These are phyloP conservation scores for Ormyrus nitidulus DNA, from an alignment of 2,888 invertebrate species.

Conservation along the genomic window DNA sequence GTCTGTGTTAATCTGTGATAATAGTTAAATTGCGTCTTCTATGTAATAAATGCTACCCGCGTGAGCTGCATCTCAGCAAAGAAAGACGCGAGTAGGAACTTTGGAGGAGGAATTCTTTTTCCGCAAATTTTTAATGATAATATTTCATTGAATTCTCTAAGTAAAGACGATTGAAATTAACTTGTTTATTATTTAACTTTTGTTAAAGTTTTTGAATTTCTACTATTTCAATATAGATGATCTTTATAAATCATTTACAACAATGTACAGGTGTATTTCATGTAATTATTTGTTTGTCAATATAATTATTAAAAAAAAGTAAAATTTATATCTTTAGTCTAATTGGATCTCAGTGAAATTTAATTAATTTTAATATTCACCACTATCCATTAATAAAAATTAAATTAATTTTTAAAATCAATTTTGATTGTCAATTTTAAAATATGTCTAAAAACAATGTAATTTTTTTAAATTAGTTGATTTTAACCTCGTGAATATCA, in stretches of 20 bases:
- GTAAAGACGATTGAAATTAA: constrained; percentile 13
- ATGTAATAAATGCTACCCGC: constrained; percentile 51
- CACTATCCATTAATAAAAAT: constrained; percentile 1
- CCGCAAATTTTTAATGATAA: constrained; percentile 47
- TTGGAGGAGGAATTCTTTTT: constrained; percentile 37
- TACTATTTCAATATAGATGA: constrained; percentile 17
- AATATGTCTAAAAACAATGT: too few relatives aligned
- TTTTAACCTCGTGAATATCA: neutral
- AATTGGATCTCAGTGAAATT: neutral
- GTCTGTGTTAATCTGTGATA: constrained; percentile 74
- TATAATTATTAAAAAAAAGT: constrained; percentile 7
- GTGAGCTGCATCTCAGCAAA: constrained; percentile 40
- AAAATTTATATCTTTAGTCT: constrained; percentile 2
- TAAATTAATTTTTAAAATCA: constrained; percentile 3
- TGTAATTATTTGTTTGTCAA: too few relatives aligned
- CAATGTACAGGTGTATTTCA: too few relatives aligned
- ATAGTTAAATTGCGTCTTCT: constrained; percentile 67
- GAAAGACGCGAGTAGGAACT: constrained; percentile 34
- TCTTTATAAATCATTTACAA: neutral
- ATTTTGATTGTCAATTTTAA: neutral
- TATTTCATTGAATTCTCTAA: constrained; percentile 44
- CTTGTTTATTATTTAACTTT: constrained; percentile 29
- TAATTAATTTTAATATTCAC: neutral
- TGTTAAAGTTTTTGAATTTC: constrained; percentile 11
- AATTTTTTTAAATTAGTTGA: neutral